Evolutionary conservation across 2,113 vertebrate species (phyloP).

Genomic region (Nematolebias whitei): DNA sequence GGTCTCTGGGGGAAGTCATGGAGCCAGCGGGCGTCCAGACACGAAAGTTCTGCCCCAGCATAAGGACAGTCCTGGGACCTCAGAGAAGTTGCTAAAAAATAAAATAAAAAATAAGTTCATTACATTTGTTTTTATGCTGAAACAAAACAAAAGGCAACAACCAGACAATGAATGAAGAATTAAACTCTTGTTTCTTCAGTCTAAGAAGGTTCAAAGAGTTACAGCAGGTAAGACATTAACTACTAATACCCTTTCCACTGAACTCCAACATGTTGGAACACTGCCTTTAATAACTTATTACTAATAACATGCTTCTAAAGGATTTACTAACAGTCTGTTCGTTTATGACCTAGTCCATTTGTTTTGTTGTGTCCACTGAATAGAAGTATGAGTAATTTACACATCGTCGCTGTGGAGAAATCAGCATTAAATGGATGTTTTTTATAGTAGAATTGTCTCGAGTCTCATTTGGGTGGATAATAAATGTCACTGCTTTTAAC

Average conservation of each 20-base stretch:
- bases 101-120: neutral
- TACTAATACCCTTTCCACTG: too few species aligned
- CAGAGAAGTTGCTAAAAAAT: slow-evolving; percentile 77
- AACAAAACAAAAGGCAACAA: neutral
- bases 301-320: neutral
- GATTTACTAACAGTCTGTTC: neutral
- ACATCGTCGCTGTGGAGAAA: neutral
- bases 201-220: too few species aligned
- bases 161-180: too few species aligned
- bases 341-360: neutral
- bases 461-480: slow-evolving; percentile 25
- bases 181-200: too few species aligned
- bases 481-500: too few species aligned
- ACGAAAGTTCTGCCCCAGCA: slow-evolving; percentile 88
- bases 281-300: neutral
- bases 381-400: neutral
- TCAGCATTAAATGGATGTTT: neutral
- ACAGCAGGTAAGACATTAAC: too few species aligned
- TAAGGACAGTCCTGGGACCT: slow-evolving; percentile 87
- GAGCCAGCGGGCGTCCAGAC: slow-evolving; percentile 84
- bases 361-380: neutral
- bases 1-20: slow-evolving; percentile 78
- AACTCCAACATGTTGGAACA: too few species aligned
- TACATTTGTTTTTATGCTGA: too few species aligned
- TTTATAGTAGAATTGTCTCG: slow-evolving; percentile 31